Percentiles rank a stretch among this genome's conserved stretches.
These are phyloP conservation scores for Gymnosoma rotundatum DNA, from an alignment of 2,888 invertebrate genomes.

Conservation along the genomic window DNA sequence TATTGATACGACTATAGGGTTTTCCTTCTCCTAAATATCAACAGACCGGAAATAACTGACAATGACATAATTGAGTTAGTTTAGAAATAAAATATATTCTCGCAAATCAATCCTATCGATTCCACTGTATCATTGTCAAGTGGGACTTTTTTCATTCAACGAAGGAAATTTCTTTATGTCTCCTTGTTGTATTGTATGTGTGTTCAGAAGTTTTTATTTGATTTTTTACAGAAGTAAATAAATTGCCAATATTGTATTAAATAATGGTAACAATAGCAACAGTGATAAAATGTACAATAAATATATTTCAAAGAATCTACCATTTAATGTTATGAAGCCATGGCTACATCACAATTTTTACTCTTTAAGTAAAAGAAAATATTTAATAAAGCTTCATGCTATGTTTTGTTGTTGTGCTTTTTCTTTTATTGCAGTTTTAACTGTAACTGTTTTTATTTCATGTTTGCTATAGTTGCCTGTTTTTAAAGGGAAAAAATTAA, in stretches of 20 bases:
- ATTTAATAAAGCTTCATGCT: background rate
- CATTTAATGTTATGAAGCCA: slow-evolving; percentile 27
- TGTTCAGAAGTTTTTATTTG: background rate
- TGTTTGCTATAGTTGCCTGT: no score
- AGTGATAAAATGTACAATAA: background rate
- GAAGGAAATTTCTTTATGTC: no score
- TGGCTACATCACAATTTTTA: slow-evolving; percentile 15
- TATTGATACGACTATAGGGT: no score
- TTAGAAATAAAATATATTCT: no score
- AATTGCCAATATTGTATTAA: slow-evolving; percentile 45
- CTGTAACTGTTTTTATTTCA: background rate
- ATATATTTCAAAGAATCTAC: slow-evolving; percentile 10
- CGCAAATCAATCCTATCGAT: no score
- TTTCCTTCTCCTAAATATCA: no score
- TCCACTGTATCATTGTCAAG: no score
- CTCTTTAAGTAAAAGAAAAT: slow-evolving; percentile 21
- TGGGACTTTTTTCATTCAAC: no score
- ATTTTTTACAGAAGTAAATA: background rate
- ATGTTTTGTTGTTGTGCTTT: background rate
- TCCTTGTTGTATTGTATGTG: background rate
- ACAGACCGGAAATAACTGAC: no score
- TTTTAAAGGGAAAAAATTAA: no score
- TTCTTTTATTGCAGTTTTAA: background rate
- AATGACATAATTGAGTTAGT: no score
- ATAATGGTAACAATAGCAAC: slow-evolving; percentile 19